phyloP scores from a whole-genome alignment of 2,113 vertebrate genomes.

The Urocolius indicus region DNA sequence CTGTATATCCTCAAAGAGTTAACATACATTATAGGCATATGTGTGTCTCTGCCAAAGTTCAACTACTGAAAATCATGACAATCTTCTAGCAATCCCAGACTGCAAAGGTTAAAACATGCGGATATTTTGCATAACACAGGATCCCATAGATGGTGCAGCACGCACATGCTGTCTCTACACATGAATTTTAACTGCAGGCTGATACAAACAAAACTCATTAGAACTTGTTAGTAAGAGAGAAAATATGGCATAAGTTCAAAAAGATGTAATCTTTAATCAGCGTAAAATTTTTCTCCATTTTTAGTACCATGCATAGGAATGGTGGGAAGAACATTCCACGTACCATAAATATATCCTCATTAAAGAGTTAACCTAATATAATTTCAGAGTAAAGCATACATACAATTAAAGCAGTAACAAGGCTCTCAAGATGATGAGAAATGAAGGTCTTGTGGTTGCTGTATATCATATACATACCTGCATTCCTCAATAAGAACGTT shows the following conservation, averaged over 20 bases:
- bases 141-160: not conserved
- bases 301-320: slow-evolving; percentile 51
- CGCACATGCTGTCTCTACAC: slow-evolving; percentile 33
- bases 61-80: not conserved
- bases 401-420: slow-evolving; percentile 51
- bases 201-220: slow-evolving; percentile 29
- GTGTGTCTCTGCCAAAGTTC: not conserved
- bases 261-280: not conserved
- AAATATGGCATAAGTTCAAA: slow-evolving; percentile 10
- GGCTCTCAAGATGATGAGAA: slow-evolving; percentile 5
- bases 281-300: not conserved
- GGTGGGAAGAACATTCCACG: slow-evolving; percentile 43
- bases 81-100: not conserved
- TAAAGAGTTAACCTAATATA: slow-evolving; percentile 44
- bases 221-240: slow-evolving; percentile 41
- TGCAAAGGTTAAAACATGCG: not conserved
- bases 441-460: slow-evolving; percentile 8
- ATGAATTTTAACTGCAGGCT: slow-evolving; percentile 30
- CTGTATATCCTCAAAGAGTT: not conserved
- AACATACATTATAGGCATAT: not conserved
- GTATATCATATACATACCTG: slow-evolving; percentile 4
- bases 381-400: slow-evolving; percentile 36
- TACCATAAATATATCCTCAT: not conserved
- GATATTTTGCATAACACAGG: not conserved
- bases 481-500: not conserved